Conservation (phyloP, 2,797 vertebrate genomes). For the Lepus townsendii region DNA sequence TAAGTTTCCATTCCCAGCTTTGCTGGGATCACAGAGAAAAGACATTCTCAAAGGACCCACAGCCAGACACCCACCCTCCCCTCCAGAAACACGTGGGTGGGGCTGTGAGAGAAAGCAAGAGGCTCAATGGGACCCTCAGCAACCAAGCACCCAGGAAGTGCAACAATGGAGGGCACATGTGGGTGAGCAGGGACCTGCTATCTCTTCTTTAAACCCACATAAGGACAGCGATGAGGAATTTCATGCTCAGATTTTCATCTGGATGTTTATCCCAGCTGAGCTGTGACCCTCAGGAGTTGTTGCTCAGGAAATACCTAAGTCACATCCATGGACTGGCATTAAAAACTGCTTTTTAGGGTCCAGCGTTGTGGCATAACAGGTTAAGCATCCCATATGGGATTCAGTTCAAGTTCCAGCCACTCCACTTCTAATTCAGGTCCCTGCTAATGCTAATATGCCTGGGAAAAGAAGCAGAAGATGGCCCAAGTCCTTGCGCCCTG, state of each 20-base stretch:
- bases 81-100: background rate
- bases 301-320: background rate
- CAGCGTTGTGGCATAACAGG: too few species aligned
- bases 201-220: background rate
- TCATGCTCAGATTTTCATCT: background rate
- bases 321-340: background rate
- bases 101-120: background rate
- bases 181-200: accelerated
- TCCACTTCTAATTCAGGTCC: too few species aligned
- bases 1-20: background rate
- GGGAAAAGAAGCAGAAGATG: too few species aligned
- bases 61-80: too few species aligned
- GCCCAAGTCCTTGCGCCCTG: too few species aligned
- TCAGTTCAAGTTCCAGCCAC: too few species aligned
- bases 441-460: too few species aligned
- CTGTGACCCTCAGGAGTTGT: background rate
- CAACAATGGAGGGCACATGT: accelerated
- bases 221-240: background rate
- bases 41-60: background rate
- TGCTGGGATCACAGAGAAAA: background rate
- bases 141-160: accelerated
- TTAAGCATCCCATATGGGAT: too few species aligned
- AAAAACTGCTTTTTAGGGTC: background rate
- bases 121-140: background rate
- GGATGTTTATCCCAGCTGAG: background rate